Evolutionary conservation across 2,888 invertebrate species (phyloP).

Genomic region (Miltochrista miniata): DNA sequence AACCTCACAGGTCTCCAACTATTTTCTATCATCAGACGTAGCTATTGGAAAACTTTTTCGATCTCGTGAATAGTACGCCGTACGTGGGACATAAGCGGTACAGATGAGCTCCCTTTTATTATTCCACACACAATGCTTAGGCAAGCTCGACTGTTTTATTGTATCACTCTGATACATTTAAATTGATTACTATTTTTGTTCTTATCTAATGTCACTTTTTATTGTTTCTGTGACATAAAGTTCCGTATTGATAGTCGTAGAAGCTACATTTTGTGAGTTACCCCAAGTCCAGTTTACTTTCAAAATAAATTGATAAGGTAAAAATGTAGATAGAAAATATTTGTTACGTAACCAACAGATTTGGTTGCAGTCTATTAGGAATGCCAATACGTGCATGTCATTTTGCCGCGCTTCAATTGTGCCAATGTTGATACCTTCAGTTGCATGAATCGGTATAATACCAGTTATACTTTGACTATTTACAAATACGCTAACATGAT

Average conservation of each 20-base stretch:
- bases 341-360: slow-evolving; percentile 21
- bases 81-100: slow-evolving; percentile 73
- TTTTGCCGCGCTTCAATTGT: slow-evolving; percentile 33
- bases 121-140: slow-evolving; percentile 66
- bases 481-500: too few species aligned
- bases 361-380: slow-evolving; percentile 19
- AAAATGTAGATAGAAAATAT: not conserved
- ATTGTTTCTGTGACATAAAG: slow-evolving; percentile 15
- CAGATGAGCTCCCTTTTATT: slow-evolving; percentile 65
- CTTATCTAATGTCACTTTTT: slow-evolving; percentile 38
- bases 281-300: not conserved
- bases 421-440: slow-evolving; percentile 27
- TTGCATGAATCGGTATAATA: slow-evolving; percentile 32
- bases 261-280: not conserved
- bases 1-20: slow-evolving; percentile 62
- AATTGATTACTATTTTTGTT: slow-evolving; percentile 48
- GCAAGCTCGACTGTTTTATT: slow-evolving; percentile 62
- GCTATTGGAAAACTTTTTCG: slow-evolving; percentile 81
- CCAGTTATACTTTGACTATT: slow-evolving; percentile 26
- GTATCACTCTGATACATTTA: slow-evolving; percentile 46
- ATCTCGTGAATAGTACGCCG: slow-evolving; percentile 70
- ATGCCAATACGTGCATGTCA: slow-evolving; percentile 31
- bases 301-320: too few species aligned
- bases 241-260: not conserved
- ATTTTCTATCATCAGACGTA: slow-evolving; percentile 74